Evolutionary conservation across 2,113 vertebrate genomes (phyloP).

Genomic region (Hylia prasina): DNA sequence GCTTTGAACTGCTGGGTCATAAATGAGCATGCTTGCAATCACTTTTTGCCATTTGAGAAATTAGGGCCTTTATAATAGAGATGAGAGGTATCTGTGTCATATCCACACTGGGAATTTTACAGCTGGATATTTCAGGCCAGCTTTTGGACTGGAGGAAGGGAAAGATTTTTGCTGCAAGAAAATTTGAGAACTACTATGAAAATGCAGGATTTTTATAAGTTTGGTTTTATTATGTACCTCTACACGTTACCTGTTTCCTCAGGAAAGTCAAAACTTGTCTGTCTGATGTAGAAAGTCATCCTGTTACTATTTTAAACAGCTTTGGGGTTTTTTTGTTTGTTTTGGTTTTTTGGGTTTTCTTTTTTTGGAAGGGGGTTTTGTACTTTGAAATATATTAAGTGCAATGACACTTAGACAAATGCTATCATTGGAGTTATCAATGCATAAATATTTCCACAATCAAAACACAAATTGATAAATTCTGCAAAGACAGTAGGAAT

Average conservation of each 20-base stretch:
- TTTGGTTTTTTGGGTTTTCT: too few species aligned
- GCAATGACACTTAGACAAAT: not conserved
- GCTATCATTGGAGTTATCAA: not conserved
- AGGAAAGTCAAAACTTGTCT: not conserved
- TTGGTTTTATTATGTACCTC: not conserved
- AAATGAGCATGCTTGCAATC: not conserved
- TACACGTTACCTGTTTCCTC: rapidly evolving
- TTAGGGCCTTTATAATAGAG: not conserved
- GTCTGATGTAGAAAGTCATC: not conserved
- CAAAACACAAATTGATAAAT: not conserved
- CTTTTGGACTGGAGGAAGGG: not conserved
- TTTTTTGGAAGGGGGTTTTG: too few species aligned
- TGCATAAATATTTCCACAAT: not conserved
- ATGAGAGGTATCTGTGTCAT: not conserved
- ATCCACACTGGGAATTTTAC: not conserved
- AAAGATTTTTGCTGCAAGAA: not conserved
- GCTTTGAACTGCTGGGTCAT: not conserved
- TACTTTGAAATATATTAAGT: not conserved
- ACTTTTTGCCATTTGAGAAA: not conserved
- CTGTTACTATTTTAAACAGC: not conserved
- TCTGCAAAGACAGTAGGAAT: not conserved
- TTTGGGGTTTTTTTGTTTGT: too few species aligned
- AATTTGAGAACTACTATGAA: not conserved
- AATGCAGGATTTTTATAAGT: not conserved
- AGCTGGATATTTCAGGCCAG: not conserved